phyloP scores from a whole-genome alignment of 2,113 vertebrate genomes.

The Apodemus speciosus region DNA sequence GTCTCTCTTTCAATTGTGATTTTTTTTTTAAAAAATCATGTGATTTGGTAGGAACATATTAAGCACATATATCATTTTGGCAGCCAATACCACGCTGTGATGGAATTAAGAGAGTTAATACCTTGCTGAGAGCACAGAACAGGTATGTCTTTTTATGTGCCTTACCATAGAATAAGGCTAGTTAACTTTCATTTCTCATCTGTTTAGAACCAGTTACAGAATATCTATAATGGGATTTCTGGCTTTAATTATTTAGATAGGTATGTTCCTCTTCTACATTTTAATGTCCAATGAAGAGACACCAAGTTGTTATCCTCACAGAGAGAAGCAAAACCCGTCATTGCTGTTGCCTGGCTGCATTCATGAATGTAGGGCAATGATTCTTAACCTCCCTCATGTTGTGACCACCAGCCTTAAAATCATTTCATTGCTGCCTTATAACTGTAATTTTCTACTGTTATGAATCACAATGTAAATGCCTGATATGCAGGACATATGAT shows the following conservation, averaged over 20 bases:
- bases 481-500: neutral
- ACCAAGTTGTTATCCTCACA: neutral
- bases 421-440: neutral
- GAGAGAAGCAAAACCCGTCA: neutral
- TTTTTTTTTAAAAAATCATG: slow-evolving; percentile 24
- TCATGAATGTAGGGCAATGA: neutral
- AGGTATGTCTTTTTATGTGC: neutral
- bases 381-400: neutral
- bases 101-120: slow-evolving; percentile 53
- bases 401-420: neutral
- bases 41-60: slow-evolving; percentile 13
- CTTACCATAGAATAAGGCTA: neutral
- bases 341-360: neutral
- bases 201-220: neutral
- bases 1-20: slow-evolving; percentile 35
- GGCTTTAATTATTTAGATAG: slow-evolving; percentile 15
- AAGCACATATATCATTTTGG: slow-evolving; percentile 56
- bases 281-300: neutral
- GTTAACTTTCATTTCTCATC: neutral
- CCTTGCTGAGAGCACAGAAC: neutral
- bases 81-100: slow-evolving; percentile 53
- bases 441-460: neutral
- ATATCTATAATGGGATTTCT: neutral
- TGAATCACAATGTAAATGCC: neutral
- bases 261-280: neutral